Conservation (phyloP, 2,797 vertebrate species). For the Delichon dasypus region DNA sequence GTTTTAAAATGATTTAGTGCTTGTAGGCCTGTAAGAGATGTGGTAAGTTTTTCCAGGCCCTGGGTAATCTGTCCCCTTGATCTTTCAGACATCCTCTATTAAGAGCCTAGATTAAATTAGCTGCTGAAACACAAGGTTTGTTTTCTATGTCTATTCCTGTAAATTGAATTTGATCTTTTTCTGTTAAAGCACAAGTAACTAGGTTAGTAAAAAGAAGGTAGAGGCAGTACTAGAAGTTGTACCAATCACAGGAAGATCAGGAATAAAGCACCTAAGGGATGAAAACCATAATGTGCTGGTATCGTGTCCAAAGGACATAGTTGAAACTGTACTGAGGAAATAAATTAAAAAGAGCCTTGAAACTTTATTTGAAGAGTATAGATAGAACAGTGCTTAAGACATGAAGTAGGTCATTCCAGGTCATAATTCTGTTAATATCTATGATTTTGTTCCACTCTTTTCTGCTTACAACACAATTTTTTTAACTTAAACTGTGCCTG, state of each 20-base stretch:
- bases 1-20: not conserved
- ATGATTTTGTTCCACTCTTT: not conserved
- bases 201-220: not conserved
- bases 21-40: not conserved
- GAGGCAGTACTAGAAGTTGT: not conserved
- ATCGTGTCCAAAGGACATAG: not conserved
- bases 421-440: not conserved
- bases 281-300: not conserved
- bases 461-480: not conserved
- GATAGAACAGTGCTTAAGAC: not conserved
- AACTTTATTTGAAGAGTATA: not conserved
- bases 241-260: not conserved
- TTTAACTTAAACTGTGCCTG: not conserved
- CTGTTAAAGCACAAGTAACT: not conserved
- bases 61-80: not conserved
- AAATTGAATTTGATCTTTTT: conserved; percentile 7
- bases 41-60: not conserved
- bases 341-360: not conserved
- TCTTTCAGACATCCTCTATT: not conserved
- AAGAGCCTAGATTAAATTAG: conserved; percentile 1
- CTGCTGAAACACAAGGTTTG: not conserved
- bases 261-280: not conserved
- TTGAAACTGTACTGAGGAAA: not conserved
- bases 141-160: not conserved
- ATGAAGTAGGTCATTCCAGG: not conserved